Percentiles rank a stretch among this genome's conserved stretches.
phyloP scores from a whole-genome alignment of 2,797 vertebrate species.

The Bradypus variegatus region DNA sequence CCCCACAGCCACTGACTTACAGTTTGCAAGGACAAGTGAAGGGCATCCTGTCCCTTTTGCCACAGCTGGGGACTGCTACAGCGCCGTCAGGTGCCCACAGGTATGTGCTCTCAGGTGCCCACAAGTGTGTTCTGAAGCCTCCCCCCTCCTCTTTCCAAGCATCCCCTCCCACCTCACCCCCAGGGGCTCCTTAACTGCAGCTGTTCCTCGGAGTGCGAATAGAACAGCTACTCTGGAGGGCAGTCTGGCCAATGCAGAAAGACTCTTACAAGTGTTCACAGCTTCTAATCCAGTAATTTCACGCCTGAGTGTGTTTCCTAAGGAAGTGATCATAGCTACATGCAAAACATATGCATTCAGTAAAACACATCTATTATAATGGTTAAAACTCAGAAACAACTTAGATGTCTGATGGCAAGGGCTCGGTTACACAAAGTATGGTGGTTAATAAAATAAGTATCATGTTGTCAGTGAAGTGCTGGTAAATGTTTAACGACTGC shows the following conservation, averaged over 20 bases:
- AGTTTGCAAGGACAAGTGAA: constrained; percentile 86
- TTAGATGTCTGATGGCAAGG: neutral
- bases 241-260: accelerated
- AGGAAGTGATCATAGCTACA: neutral
- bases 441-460: neutral
- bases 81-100: constrained; percentile 91
- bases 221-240: neutral
- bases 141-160: neutral
- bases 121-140: neutral
- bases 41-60: constrained; percentile 91
- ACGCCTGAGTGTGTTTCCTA: neutral
- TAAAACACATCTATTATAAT: neutral
- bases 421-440: neutral
- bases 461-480: neutral
- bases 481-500: neutral
- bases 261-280: neutral
- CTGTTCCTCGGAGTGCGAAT: neutral
- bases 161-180: neutral
- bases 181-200: accelerated
- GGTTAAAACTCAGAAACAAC: neutral
- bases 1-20: constrained; percentile 88
- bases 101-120: constrained; percentile 70
- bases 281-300: neutral
- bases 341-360: neutral
- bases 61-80: constrained; percentile 97